Evolutionary conservation across 2,888 invertebrate species (phyloP), one percentile per base, ranked within the genome.

Genomic region (Oligia strigilis): DNA sequence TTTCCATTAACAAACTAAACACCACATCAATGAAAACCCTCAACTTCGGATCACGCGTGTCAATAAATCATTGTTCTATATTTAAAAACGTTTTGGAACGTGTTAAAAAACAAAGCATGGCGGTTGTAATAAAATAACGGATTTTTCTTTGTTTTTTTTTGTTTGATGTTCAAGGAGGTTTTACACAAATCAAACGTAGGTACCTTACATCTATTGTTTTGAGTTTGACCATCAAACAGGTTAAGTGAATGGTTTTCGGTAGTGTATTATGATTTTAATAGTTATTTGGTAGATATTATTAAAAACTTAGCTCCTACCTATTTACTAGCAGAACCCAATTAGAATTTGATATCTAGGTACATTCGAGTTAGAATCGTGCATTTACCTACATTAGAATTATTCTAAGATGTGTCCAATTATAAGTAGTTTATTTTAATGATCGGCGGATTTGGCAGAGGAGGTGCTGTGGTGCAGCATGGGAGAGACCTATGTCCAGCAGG

Each of bases 11-110:
- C 8, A 19, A 79, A 90, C 82, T 72, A 86, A 77, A 52, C 75
- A 11, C 43, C 46, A 74, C 81, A 77, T 83, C 87, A 86, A 82
- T 84, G 81, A 83, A 81, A 75, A 82, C 75, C 66, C 60, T 83
- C 74, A 65, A 78, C 78, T 65, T 73, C 52, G 29, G 62, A 75
- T 75, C 81, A 67, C 78, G 81, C 75, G 67, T 67, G 82, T 83
- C 69, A 72, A 87, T 85, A 88, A 86, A 85, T 84, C 79, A 81
- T 79, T 84, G 82, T 87, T 88, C 87, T 88, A 87, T 80, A 85
- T 84, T 83, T 84, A 75, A 84, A 88, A 84, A 72, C 74, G 78
- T 78, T 87, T 85, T 71, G 64, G 77, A 84, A 78, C 78, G 81
- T 78, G 77, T 82, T 75, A 80, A 78, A 78, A 72, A 85, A 81